Percentiles rank a stretch among this genome's conserved stretches.
Evolutionary conservation across 2,113 vertebrate species (phyloP).

Genomic region (Rhineura floridana): DNA sequence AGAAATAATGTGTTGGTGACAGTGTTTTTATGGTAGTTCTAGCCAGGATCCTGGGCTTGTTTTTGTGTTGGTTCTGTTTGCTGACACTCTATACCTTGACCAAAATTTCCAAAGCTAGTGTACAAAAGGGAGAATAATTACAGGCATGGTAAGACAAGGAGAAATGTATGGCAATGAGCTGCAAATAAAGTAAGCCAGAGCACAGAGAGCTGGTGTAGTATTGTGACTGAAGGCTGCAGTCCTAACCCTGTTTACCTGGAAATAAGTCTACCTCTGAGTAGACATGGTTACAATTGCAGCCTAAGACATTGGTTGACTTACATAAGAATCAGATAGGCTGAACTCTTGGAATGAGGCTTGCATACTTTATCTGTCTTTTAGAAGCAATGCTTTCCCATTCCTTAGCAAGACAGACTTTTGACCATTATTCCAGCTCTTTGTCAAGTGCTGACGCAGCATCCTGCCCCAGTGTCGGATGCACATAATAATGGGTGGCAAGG

Average conservation of each 20-base stretch:
- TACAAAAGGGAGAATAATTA: neutral
- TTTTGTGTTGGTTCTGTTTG: conserved; percentile 4
- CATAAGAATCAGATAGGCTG: neutral
- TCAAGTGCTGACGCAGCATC: neutral
- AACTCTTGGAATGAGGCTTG: neutral
- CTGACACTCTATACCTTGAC: neutral
- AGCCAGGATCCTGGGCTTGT: neutral
- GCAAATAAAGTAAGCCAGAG: neutral
- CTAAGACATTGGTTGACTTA: neutral
- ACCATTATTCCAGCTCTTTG: neutral
- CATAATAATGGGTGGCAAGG: neutral
- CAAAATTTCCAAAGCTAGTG: neutral
- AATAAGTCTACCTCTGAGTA: neutral
- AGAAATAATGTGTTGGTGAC: conserved; percentile 1
- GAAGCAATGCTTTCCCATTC: neutral
- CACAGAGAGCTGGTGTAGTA: neutral
- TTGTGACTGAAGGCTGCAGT: neutral
- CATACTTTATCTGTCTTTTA: neutral
- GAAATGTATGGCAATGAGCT: neutral
- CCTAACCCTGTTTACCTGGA: neutral
- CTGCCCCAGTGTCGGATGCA: neutral
- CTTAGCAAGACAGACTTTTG: neutral
- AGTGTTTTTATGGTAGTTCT: neutral
- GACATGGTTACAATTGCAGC: neutral
- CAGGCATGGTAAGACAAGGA: neutral